Conservation (phyloP, 2,113 vertebrate genomes). For the Plecotus auritus region DNA sequence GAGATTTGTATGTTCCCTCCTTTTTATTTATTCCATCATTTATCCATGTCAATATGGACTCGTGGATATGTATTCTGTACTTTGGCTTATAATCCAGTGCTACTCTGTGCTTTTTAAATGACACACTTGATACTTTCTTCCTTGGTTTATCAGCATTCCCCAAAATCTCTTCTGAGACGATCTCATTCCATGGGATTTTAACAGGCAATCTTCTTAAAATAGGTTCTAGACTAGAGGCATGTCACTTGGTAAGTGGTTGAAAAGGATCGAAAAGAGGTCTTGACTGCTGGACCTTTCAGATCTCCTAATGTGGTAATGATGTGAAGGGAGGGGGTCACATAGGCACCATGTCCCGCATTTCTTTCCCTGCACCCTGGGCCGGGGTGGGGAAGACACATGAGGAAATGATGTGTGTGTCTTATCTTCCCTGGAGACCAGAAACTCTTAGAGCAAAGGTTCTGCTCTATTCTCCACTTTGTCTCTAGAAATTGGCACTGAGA, state of each 20-base stretch:
- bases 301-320: neutral
- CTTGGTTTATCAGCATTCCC: neutral
- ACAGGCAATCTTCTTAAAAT: conserved; percentile 45
- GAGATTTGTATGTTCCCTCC: neutral
- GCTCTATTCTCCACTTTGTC: neutral
- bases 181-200: conserved; percentile 34
- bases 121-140: neutral
- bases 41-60: neutral
- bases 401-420: neutral
- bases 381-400: neutral
- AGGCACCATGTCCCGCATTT: neutral
- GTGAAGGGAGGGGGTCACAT: neutral
- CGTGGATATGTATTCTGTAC: neutral
- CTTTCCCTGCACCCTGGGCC: neutral
- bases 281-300: conserved; percentile 17
- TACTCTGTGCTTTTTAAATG: neutral
- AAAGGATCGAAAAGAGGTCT: neutral
- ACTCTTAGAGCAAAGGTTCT: neutral
- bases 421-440: neutral
- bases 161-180: conserved; percentile 1
- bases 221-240: conserved; percentile 2
- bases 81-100: neutral
- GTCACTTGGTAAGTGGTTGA: neutral
- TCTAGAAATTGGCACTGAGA: neutral
- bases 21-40: neutral